Conservation (phyloP, 1,140 invertebrate genomes). For the Ceratosolen solmsi region DNA sequence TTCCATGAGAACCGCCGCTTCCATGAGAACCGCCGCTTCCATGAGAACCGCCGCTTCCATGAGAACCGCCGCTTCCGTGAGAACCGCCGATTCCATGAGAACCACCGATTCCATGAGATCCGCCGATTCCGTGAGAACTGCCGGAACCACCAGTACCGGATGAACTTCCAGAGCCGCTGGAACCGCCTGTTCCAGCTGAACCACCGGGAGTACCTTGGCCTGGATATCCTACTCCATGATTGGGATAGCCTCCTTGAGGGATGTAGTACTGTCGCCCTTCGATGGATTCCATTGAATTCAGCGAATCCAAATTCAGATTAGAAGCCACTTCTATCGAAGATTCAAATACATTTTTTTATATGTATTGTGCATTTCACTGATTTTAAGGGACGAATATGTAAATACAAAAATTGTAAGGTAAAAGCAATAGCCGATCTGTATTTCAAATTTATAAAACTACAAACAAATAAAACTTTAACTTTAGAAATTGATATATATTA, state of each 20-base stretch:
- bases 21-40: background rate
- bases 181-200: conserved; percentile 1
- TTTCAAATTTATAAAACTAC: too few relatives aligned
- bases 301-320: background rate
- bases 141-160: background rate
- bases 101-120: conserved; percentile 13
- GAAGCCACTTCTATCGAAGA: background rate
- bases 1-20: conserved; percentile 7
- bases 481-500: too few relatives aligned
- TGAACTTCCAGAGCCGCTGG: background rate
- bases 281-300: background rate
- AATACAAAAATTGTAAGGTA: too few relatives aligned
- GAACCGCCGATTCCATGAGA: conserved; percentile 15
- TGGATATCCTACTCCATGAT: background rate
- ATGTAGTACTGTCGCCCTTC: conserved; percentile 36
- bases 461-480: too few relatives aligned
- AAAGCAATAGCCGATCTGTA: too few relatives aligned
- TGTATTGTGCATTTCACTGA: too few relatives aligned
- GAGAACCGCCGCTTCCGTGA: background rate
- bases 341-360: too few relatives aligned
- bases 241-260: conserved; percentile 16
- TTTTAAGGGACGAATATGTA: too few relatives aligned
- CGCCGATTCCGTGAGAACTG: background rate
- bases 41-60: background rate
- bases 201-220: conserved; percentile 28